phyloP scores from a whole-genome alignment of 1,140 invertebrate genomes.

The Acromyrmex heyeri region DNA sequence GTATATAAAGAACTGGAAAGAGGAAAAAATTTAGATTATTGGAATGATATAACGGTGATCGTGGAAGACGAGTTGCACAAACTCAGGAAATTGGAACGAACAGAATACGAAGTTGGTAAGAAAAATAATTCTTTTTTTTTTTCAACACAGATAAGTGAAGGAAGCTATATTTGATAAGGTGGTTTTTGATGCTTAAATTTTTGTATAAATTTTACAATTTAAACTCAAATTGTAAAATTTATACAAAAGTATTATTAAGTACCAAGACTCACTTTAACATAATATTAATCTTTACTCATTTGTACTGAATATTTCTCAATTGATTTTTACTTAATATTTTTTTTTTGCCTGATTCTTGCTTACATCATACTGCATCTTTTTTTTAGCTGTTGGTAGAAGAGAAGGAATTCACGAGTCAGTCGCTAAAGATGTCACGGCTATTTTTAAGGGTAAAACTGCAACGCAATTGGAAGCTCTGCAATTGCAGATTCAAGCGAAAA shows the following conservation, averaged over 20 bases:
- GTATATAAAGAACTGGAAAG: slow-evolving; percentile 95
- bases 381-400: slow-evolving; percentile 89
- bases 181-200: too few species aligned
- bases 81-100: slow-evolving; percentile 91
- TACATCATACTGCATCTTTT: background rate
- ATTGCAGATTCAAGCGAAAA: slow-evolving; percentile 95
- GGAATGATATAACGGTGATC: slow-evolving; percentile 98
- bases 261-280: too few species aligned
- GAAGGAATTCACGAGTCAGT: slow-evolving; percentile 98
- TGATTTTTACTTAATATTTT: too few species aligned
- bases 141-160: background rate
- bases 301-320: too few species aligned
- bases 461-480: slow-evolving; percentile 94
- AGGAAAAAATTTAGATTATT: slow-evolving; percentile 96
- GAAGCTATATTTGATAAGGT: too few species aligned
- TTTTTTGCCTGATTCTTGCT: background rate
- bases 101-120: slow-evolving; percentile 88
- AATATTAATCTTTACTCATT: too few species aligned
- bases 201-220: too few species aligned
- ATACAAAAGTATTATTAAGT: too few species aligned
- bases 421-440: slow-evolving; percentile 94
- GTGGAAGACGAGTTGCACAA: slow-evolving; percentile 98
- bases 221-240: too few species aligned
- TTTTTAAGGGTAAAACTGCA: slow-evolving; percentile 98
- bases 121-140: slow-evolving; percentile 18